Conservation (phyloP, 2,888 invertebrate species). For the Lasiommata megera region DNA sequence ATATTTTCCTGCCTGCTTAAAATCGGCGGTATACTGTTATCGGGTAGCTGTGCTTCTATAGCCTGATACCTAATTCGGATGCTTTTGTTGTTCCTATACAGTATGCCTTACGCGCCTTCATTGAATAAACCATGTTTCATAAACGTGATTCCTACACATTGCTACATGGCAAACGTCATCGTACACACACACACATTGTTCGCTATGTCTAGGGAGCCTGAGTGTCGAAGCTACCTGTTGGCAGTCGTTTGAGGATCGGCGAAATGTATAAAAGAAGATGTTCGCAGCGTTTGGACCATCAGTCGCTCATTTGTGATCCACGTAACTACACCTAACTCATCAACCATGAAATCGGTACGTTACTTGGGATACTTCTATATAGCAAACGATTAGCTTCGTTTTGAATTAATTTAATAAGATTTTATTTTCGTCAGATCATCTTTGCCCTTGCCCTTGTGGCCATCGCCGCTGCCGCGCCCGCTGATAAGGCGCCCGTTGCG, state of each 20-base stretch:
- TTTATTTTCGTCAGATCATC: slow-evolving; percentile 43
- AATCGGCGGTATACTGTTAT: too few species aligned
- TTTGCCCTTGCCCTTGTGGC: slow-evolving; percentile 60
- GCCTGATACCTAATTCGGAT: too few species aligned
- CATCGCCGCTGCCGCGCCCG: slow-evolving; percentile 48
- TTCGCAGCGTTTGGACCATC: slow-evolving; percentile 49
- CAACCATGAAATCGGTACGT: slow-evolving; percentile 22
- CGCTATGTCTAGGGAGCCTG: neutral
- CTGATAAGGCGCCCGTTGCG: slow-evolving; percentile 30
- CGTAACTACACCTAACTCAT: slow-evolving; percentile 42
- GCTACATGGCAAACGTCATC: slow-evolving; percentile 13
- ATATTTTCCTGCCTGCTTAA: too few species aligned
- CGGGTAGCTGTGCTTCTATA: too few species aligned
- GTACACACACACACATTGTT: neutral
- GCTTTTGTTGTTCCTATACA: too few species aligned
- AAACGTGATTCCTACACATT: too few species aligned
- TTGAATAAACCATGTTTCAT: too few species aligned
- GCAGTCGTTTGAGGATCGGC: slow-evolving; percentile 32
- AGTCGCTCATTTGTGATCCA: slow-evolving; percentile 61
- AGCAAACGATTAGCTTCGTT: too few species aligned
- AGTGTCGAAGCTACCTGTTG: slow-evolving; percentile 30
- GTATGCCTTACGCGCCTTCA: too few species aligned
- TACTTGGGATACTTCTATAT: neutral
- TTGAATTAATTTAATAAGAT: too few species aligned
- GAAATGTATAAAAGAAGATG: slow-evolving; percentile 73